These are phyloP conservation scores for Alligator mississippiensis DNA, from an alignment of 2,113 vertebrate genomes.

Conservation along the genomic window DNA sequence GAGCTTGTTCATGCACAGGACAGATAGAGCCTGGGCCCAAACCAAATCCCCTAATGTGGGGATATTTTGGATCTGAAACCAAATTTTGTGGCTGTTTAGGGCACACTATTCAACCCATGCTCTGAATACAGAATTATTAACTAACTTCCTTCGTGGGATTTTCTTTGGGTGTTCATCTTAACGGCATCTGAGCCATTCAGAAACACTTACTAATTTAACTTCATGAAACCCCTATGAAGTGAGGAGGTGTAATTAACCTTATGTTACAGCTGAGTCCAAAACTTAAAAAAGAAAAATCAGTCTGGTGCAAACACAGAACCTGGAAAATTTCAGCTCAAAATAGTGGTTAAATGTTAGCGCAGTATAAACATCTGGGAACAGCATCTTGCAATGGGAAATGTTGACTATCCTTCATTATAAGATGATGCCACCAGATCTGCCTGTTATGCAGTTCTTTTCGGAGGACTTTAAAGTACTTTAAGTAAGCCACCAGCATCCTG, in stretches of 20 bases:
- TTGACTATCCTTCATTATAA: background rate
- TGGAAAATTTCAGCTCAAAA: too few relatives aligned
- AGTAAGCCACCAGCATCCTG: background rate
- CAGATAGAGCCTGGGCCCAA: background rate
- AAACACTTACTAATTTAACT: too few relatives aligned
- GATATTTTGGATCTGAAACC: background rate
- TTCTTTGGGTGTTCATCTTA: too few relatives aligned
- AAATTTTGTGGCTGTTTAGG: background rate
- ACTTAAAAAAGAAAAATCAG: rapidly evolving
- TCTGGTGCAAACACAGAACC: background rate
- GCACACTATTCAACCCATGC: too few relatives aligned
- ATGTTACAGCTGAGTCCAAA: background rate
- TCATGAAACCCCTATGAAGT: too few relatives aligned
- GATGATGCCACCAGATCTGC: background rate
- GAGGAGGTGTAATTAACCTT: too few relatives aligned
- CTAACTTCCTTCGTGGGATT: too few relatives aligned
- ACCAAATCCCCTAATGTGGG: background rate
- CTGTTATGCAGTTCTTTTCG: background rate
- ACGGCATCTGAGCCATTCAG: too few relatives aligned
- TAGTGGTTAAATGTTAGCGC: background rate
- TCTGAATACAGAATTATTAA: too few relatives aligned
- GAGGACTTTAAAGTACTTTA: background rate
- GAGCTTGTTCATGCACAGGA: background rate
- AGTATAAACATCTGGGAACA: background rate
- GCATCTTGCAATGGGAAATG: background rate